Conservation (phyloP, 1,140 invertebrate species). For the Cheumatopsyche charites region DNA sequence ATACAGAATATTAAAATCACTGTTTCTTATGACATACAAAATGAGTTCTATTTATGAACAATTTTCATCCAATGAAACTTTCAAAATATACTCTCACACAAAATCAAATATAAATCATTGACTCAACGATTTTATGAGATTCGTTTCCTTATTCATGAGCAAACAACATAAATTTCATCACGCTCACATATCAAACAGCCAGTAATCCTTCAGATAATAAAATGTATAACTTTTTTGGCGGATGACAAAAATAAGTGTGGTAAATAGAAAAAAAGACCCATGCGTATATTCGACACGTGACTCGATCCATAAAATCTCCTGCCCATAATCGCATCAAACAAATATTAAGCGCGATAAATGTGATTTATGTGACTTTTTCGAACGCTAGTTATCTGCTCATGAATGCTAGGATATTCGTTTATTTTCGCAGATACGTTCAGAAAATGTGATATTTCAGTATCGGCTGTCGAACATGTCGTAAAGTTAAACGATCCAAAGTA, state of each 20-base stretch:
- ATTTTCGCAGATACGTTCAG: not conserved
- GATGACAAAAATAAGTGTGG: slow-evolving; percentile 2
- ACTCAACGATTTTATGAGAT: too few relatives aligned
- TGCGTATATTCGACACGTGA: slow-evolving; percentile 33
- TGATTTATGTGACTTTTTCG: slow-evolving; percentile 36
- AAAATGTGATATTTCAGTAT: not conserved
- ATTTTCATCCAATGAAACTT: too few relatives aligned
- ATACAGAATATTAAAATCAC: too few relatives aligned
- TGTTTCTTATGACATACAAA: too few relatives aligned
- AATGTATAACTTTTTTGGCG: slow-evolving; percentile 5
- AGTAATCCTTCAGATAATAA: slow-evolving; percentile 8
- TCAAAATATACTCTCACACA: too few relatives aligned
- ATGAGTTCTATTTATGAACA: too few relatives aligned
- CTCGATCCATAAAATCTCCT: slow-evolving; percentile 36
- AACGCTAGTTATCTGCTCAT: slow-evolving; percentile 23
- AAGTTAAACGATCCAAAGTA: not conserved
- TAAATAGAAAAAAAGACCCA: slow-evolving; percentile 12
- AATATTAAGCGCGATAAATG: slow-evolving; percentile 43
- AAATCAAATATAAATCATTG: too few relatives aligned
- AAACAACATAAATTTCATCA: slow-evolving; percentile 11
- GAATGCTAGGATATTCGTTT: not conserved
- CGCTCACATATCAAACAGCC: slow-evolving; percentile 3
- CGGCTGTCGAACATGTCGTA: not conserved
- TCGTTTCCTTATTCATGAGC: too few relatives aligned
- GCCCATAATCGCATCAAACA: slow-evolving; percentile 41